A percentile compares a stretch with the other conserved stretches of the same genome.
Evolutionary conservation across 2,113 vertebrate genomes (phyloP).

Genomic region (Prinia subflava): DNA sequence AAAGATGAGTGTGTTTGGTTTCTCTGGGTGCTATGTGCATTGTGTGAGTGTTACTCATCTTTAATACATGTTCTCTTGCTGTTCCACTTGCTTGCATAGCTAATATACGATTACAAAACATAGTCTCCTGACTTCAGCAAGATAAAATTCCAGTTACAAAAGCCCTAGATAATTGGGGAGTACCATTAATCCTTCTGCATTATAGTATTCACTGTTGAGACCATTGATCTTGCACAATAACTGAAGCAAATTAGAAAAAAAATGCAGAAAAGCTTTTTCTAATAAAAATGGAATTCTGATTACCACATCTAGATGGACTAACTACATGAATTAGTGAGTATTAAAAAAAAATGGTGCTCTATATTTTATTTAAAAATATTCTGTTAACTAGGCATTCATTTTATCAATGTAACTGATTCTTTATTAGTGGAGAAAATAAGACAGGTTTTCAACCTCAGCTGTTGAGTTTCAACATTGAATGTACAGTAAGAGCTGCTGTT

Average conservation of each 20-base stretch:
- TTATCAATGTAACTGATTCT: not conserved
- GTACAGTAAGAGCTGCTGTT: not conserved
- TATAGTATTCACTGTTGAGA: not conserved
- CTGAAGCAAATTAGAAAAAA: not conserved
- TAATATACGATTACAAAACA: not conserved
- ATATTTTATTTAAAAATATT: not conserved
- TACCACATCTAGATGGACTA: not conserved
- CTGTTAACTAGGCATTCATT: not conserved
- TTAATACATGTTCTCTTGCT: not conserved
- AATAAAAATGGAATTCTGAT: not conserved
- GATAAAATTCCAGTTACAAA: not conserved
- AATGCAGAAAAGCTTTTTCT: not conserved
- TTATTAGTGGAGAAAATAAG: not conserved
- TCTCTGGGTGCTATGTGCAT: not conserved
- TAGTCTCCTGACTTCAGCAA: not conserved
- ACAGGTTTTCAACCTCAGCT: not conserved
- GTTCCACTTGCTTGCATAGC: not conserved
- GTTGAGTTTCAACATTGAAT: not conserved
- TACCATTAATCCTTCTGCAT: not conserved
- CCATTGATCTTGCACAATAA: not conserved
- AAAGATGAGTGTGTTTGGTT: not conserved
- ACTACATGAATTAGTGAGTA: not conserved
- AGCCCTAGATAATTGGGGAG: not conserved
- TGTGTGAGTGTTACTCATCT: not conserved
- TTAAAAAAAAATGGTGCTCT: fast-evolving